Base-by-base conservation (phyloP, 2,113 vertebrate species). In the Chrysochloris asiatica region DNA sequence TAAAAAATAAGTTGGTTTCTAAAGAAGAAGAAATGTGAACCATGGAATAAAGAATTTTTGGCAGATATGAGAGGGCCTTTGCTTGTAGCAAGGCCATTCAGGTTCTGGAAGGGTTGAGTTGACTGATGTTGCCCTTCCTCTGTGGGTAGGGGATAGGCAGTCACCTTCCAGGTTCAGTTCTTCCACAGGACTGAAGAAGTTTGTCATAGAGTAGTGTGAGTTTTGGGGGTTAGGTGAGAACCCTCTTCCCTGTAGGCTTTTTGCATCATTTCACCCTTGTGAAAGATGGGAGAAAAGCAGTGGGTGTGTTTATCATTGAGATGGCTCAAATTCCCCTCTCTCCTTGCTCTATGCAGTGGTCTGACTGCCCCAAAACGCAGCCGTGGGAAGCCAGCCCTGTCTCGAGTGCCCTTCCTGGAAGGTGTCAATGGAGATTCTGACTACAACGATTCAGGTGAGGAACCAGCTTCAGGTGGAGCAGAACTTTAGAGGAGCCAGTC, bases 381-480 rank as follows among this genome's bases (percentile, higher is more conserved):
- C 83, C 98, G 99, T 4, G 99, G 99, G 86, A 99, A 99, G 96
- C 99, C 99, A 0, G 98, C 99, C 69, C 98, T 99, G n/a, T 98
- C 99, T 94, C 98, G 98, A 96, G 97, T 99, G 75, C 98, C 99
- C 73, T 98, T 99, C 93, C 83, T 99, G 96, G 99, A 99, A 69
- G 98, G 98, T 11, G 96, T 99, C 78, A 99, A 99, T 0, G 98
- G 99, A 95, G 99, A 99, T 92, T 97, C 97, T 0, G 98, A 99
- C 96, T 99, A 98, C 97, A 98, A 91, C 38, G 96, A 97, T 95
- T 96, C 98, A 98, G 99, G 99, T 99, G 96, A 98, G 97, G 80
- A 93, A 95, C 0, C 4, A 14, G 72, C 9, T 82, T n/a, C 4
- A 21, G 65, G 22, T 73, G 48, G 38, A 83, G 33, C 41, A 47